Evolutionary conservation across 2,888 invertebrate species (phyloP), one percentile per base, ranked within the genome.

Genomic region (Mesopsocus fuscifrons): DNA sequence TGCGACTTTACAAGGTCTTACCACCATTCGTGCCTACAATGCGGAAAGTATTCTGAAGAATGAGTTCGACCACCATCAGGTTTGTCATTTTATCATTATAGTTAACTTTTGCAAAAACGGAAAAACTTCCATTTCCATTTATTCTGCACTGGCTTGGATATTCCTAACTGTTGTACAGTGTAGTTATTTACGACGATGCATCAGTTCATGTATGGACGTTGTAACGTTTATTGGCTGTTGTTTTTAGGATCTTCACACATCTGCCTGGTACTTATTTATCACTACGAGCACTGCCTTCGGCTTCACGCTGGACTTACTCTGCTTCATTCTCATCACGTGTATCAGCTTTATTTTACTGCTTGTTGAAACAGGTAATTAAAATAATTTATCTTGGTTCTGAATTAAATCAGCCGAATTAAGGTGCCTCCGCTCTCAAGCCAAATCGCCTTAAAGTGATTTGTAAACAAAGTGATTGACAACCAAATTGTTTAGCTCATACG

Each of bases 11-110:
- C 72, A 78, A 50, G 88, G 88, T 1, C 59, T 88, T 17, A 72
- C 79, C 1, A 84, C 85, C 1, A 80, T 89, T 35, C 64, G 89
- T 44, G 80, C 85, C 1, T 82, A 76, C 52, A 67, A 71, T 2
- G 77, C 77, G 0, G 73, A 84, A 57, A 53, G 65, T 2, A 69
- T 74, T 4, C 66, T 87, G 41, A 62, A 65, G 2, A 57, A 61
- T 11, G 71, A 74, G 52, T 77, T 77, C 56, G 58, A 58, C 44
- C 43, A 46, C 4, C 51, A 52, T 43, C 63, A 66, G 56, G 67
- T 72, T 51, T 16, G 15, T 22, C 9, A 30, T 11, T 30, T 30
- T 11, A 35, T 22, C n/a, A n/a, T n/a, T n/a, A n/a, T n/a, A n/a
- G n/a, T n/a, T n/a, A n/a, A n/a, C n/a, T n/a, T n/a, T 16, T 9